phyloP scores from a whole-genome alignment of 2,797 vertebrate genomes.

The Stomatorhinus walkeri region DNA sequence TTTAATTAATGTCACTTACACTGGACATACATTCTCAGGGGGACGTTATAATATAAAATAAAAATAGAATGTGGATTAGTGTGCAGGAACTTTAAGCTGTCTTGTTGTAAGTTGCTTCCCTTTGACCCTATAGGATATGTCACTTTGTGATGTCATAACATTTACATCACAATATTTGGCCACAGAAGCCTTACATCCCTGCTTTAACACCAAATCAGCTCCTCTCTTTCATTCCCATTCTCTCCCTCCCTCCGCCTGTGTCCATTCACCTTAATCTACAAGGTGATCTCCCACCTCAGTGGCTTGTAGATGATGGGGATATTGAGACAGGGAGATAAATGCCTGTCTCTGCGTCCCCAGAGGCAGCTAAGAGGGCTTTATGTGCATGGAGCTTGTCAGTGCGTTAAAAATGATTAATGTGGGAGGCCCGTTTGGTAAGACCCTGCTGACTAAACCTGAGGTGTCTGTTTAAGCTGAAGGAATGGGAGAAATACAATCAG shows the following conservation, averaged over 20 bases:
- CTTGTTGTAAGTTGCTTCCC: background rate
- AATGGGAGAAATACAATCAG: background rate
- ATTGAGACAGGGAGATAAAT: constrained; percentile 18
- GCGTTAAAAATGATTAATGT: constrained; percentile 69
- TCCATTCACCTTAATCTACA: constrained; percentile 4
- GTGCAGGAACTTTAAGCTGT: background rate
- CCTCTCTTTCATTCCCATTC: background rate
- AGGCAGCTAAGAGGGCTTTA: constrained; percentile 66
- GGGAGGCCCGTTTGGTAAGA: background rate
- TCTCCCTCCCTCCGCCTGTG: background rate
- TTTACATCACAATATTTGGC: background rate
- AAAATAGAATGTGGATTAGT: background rate
- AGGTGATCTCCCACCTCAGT: constrained; percentile 1
- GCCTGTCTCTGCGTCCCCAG: background rate
- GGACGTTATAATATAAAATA: background rate
- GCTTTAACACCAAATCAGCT: background rate
- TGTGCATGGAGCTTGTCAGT: constrained; percentile 69
- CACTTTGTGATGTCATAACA: background rate
- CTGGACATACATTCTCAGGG: background rate
- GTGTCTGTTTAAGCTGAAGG: background rate
- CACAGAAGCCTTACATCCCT: background rate
- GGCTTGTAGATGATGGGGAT: background rate
- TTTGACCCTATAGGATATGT: background rate
- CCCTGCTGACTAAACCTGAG: background rate
- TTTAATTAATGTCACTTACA: background rate